These are phyloP conservation scores for Lytechinus variegatus DNA, from an alignment of 35 echinoderm and acorn worm genomes.

Conservation along the genomic window DNA sequence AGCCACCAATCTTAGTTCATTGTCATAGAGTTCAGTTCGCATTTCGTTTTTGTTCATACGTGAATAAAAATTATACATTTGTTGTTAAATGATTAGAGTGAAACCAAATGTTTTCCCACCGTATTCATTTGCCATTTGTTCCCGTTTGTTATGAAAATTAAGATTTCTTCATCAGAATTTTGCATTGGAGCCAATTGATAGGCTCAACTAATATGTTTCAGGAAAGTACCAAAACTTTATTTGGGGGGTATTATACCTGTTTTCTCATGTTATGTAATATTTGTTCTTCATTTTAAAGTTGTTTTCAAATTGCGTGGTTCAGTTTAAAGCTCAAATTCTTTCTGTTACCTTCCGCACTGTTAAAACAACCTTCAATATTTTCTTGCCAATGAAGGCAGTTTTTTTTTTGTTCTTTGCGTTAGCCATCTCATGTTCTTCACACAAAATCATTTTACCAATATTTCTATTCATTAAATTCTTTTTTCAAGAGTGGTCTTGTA, in stretches of 20 bases:
- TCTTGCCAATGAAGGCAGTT: background rate
- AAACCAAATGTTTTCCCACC: too few species aligned
- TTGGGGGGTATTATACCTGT: background rate
- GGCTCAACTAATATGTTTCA: too few species aligned
- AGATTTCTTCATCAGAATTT: background rate
- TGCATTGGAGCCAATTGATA: too few species aligned
- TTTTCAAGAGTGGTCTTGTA: slow-evolving; percentile 3
- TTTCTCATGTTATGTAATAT: background rate
- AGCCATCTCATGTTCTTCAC: too few species aligned
- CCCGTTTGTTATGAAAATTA: background rate
- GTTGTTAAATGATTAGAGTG: too few species aligned
- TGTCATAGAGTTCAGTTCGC: too few species aligned
- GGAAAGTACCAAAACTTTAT: too few species aligned
- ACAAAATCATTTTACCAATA: background rate
- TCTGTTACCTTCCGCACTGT: background rate
- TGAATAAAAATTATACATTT: too few species aligned
- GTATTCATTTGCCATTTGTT: too few species aligned
- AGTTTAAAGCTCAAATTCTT: background rate
- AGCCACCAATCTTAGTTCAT: too few species aligned
- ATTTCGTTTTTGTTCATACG: too few species aligned
- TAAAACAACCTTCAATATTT: background rate
- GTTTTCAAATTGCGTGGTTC: background rate
- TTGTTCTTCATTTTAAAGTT: background rate
- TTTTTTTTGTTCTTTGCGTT: background rate
- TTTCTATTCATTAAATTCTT: background rate